Evolutionary conservation across 2,797 vertebrate genomes (phyloP).

Genomic region (Chiloscyllium punctatum): DNA sequence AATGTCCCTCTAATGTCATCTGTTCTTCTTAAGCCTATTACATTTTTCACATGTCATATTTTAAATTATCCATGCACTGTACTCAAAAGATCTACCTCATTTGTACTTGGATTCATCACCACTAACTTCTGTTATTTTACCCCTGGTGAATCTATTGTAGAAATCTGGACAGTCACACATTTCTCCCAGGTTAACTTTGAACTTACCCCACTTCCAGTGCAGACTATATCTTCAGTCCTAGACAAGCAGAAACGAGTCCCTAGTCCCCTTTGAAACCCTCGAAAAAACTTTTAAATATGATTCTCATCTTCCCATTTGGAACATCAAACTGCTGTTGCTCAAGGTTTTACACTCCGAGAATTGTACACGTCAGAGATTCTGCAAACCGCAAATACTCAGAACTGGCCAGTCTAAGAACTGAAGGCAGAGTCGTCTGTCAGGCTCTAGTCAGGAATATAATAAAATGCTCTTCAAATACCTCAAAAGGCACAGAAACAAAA

Average conservation of each 20-base stretch:
- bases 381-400: not conserved
- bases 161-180: not conserved
- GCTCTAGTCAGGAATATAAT: not conserved
- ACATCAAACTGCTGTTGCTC: no score
- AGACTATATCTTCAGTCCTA: not conserved
- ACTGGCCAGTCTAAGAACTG: not conserved
- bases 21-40: not conserved
- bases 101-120: not conserved
- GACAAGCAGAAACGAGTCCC: not conserved
- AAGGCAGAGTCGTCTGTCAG: not conserved
- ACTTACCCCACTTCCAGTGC: not conserved
- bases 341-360: not conserved
- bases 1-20: not conserved
- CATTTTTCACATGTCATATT: not conserved
- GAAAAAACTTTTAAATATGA: not conserved
- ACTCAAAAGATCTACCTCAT: not conserved
- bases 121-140: not conserved
- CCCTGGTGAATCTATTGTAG: not conserved
- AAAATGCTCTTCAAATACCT: not conserved
- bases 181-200: not conserved
- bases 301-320: not conserved
- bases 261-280: not conserved
- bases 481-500: not conserved
- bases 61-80: not conserved
- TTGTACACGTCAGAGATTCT: not conserved